A percentile compares a stretch with the other conserved stretches of the same genome.
Evolutionary conservation across 2,113 vertebrate species (phyloP).

Genomic region (Heterotis niloticus): DNA sequence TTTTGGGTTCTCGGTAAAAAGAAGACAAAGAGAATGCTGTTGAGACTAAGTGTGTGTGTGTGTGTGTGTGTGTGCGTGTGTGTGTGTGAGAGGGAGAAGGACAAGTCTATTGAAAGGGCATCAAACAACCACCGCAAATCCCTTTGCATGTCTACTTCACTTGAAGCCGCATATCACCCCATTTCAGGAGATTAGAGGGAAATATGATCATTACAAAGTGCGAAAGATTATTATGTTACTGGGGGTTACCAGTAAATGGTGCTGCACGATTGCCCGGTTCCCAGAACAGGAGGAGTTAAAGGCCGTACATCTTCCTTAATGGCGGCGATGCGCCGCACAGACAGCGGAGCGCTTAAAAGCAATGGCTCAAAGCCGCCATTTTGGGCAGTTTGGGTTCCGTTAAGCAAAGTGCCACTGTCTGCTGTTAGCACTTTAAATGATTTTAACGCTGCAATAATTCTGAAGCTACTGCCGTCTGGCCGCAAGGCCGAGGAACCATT

Average conservation of each 20-base stretch:
- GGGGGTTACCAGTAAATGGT: conserved; percentile 18
- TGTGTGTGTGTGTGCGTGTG: conserved; percentile 22
- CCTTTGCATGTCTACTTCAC: conserved; percentile 14
- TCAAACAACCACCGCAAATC: conserved; percentile 13
- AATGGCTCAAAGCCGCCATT: neutral
- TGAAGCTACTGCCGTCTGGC: conserved; percentile 6
- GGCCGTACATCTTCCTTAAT: neutral
- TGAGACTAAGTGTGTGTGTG: neutral
- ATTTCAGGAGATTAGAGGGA: conserved; percentile 18
- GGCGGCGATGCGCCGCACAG: neutral
- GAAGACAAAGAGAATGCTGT: conserved; percentile 17
- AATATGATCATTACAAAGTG: conserved; percentile 23
- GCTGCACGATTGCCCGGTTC: conserved; percentile 10
- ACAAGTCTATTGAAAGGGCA: conserved; percentile 21
- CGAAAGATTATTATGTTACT: conserved; percentile 22
- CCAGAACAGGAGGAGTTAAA: conserved; percentile 18
- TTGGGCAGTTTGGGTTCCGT: neutral
- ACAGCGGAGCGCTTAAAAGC: conserved; percentile 11
- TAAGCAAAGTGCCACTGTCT: conserved; percentile 1
- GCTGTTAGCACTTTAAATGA: conserved; percentile 1
- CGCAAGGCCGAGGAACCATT: conserved; percentile 9
- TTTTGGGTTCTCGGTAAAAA: too few relatives aligned
- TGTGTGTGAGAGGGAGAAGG: conserved; percentile 21
- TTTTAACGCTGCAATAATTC: conserved; percentile 21
- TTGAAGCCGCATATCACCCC: conserved; percentile 16